Base-by-base conservation (phyloP, 2,888 invertebrate species). In the Thereva nobilitata region DNA sequence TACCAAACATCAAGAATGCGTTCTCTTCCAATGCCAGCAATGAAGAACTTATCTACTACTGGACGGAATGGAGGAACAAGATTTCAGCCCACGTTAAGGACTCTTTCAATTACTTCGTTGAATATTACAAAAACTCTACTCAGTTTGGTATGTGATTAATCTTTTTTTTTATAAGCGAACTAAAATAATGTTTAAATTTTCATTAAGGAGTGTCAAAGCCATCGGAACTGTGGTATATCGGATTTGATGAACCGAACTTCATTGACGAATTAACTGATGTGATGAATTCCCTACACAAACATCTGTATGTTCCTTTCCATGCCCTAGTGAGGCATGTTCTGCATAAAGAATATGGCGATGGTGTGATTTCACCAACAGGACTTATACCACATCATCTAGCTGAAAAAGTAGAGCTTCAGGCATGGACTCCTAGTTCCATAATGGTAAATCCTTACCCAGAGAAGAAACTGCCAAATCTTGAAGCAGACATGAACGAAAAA, bases 371-470 rank as follows among this genome's bases (percentile, higher is more conserved):
- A 0, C 84, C 85, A 38, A 85, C 82, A 66, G 91, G 89, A 66
- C 88, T 89, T 0, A 90, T 92, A 63, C 91, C 91, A 0, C 90
- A 89, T 0, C 91, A 91, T 81, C 82, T 92, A 7, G 78, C 91
- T 73, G 90, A 90, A 85, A 80, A 79, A 71, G 74, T 77, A 5
- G 54, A 78, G 4, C 73, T 74, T 23, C 78, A 80, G 59, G 77
- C 78, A 2, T 79, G 79, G 79, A 75, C 72, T 56, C 35, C 37
- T n/a, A 73, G 72, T 42, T 75, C 76, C 38, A 69, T 78, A 1
- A 86, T 89, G 71, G 87, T 89, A 2, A 85, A 86, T 1, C 93
- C 95, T 0, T 88, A 85, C 76, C 87, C 89, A 0, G 86, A 87
- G 67, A 88, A 87, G 73, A 83, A 86, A 56, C 83, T 87, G 68